Evolutionary conservation across 2,888 invertebrate species (phyloP).

Genomic region (Colostygia pectinataria): DNA sequence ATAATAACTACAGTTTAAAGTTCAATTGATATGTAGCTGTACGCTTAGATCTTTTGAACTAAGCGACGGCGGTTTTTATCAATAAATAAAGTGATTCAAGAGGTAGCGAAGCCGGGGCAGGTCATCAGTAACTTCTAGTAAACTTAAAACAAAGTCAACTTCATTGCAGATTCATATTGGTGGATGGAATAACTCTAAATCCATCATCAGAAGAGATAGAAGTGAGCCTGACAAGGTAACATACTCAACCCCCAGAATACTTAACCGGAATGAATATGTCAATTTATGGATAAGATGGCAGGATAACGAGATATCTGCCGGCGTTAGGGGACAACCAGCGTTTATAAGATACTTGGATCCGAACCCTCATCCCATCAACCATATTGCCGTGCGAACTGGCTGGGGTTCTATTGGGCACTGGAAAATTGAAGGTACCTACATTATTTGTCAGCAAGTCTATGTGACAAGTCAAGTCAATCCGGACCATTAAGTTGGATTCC

Average conservation of each 20-base stretch:
- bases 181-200: constrained; percentile 89
- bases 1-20: no score
- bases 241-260: constrained; percentile 83
- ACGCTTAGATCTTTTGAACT: no score
- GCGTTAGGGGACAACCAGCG: constrained; percentile 83
- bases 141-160: not conserved
- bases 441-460: no score
- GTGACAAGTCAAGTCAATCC: no score
- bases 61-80: no score
- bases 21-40: no score
- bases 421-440: constrained; percentile 87
- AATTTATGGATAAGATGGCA: constrained; percentile 89
- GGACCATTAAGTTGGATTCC: no score
- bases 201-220: constrained; percentile 87
- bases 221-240: constrained; percentile 85
- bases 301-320: constrained; percentile 81
- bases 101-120: no score
- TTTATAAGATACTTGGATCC: constrained; percentile 85
- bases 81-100: no score
- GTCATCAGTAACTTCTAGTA: no score
- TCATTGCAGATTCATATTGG: constrained; percentile 86
- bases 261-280: constrained; percentile 85
- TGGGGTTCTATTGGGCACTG: constrained; percentile 89
- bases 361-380: constrained; percentile 80
- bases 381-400: constrained; percentile 86